Percentiles rank a stretch among this genome's conserved stretches.
Conservation (phyloP, 2,888 invertebrate genomes). For the Apamea anceps region DNA sequence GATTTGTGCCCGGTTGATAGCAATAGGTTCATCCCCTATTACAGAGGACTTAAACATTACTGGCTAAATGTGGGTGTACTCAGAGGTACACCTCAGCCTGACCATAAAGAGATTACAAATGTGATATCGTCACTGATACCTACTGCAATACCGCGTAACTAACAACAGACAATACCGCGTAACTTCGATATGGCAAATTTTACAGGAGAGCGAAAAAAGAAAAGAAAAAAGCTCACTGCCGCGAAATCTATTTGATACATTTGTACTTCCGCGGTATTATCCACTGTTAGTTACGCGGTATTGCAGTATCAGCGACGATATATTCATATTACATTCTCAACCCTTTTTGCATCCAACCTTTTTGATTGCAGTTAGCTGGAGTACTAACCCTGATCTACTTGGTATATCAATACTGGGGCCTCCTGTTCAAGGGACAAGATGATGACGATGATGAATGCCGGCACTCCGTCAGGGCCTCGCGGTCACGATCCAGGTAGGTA, state of each 20-base stretch:
- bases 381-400: slow-evolving; percentile 77
- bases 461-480: slow-evolving; percentile 61
- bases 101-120: neutral
- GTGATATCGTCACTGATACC: too few species aligned
- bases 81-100: neutral
- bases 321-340: neutral
- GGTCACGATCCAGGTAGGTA: slow-evolving; percentile 77
- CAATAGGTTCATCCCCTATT: neutral
- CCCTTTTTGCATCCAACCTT: neutral
- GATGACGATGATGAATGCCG: slow-evolving; percentile 47
- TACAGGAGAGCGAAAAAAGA: too few species aligned
- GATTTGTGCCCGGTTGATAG: neutral
- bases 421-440: slow-evolving; percentile 62
- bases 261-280: too few species aligned
- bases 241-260: too few species aligned
- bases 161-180: too few species aligned
- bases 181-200: too few species aligned
- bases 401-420: slow-evolving; percentile 77
- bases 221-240: too few species aligned
- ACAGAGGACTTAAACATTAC: neutral
- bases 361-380: slow-evolving; percentile 73
- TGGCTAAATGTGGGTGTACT: neutral
- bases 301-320: too few species aligned
- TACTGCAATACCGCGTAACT: too few species aligned
- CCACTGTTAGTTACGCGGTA: too few species aligned